Base-by-base conservation (phyloP, 2,797 vertebrate species). In the Sebastes hubbsi region DNA sequence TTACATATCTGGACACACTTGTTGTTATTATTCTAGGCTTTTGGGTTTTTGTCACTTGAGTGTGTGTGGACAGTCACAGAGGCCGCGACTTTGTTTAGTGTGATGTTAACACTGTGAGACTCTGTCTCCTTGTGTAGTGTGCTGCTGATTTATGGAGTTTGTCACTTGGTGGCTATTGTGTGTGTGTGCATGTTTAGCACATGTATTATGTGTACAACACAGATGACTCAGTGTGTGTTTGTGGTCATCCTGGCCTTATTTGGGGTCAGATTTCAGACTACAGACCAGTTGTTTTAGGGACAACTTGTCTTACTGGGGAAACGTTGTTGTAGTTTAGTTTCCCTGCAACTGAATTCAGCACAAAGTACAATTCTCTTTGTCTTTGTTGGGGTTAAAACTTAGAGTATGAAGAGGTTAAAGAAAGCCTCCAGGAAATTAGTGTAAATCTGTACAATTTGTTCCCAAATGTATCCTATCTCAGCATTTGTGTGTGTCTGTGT, bases 41-140 rank as follows among this genome's bases (percentile, higher is more conserved):
- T 38, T 4, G 60, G 62, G 11, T 81, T 82, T 79, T 76, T 76
- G 70, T 80, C 74, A 78, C 49, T 84, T 20, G 30, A 60, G 74
- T 78, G 80, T 80, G 62, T 81, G 72, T 58, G 87, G 77, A 87
- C 78, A 58, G 80, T 82, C 78, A 38, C 52, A 76, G 77, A 88
- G 86, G 86, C 87, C 67, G 13, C 66, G 82, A 84, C 86, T 86
- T 82, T 84, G 76, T 67, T 42, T 30, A n/a, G 72, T 72, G 83
- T 92, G 93, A 93, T 36, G 83, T 72, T 93, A 91, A 92, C 91
- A 24, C 81, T 73, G 72, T 66, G 49, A 80, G 93, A 94, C 92
- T 88, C n/a, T 80, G 87, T 92, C 87, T 88, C 85, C 72, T 87
- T 89, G 65, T 84, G 76, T 86, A 79, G 54, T 18, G 56, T 72